These are phyloP conservation scores for Dryomyza anilis DNA, from an alignment of 2,888 invertebrate species.

Conservation along the genomic window DNA sequence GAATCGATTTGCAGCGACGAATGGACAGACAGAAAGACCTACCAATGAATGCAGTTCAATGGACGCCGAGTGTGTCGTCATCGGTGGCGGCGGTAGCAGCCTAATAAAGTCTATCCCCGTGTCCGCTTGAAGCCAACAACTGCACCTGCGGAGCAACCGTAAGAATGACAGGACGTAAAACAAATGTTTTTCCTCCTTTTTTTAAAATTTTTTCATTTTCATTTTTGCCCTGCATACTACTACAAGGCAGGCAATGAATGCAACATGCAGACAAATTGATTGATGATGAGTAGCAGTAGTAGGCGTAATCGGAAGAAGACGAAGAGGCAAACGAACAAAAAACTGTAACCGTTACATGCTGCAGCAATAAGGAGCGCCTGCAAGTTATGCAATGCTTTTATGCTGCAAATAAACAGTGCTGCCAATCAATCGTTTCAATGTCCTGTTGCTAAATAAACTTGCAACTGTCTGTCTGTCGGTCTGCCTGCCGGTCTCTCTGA, in stretches of 20 bases:
- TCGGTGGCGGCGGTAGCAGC: background rate
- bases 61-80: background rate
- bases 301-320: background rate
- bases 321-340: background rate
- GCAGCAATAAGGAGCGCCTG: background rate
- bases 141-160: background rate
- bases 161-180: no score
- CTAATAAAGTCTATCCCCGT: conserved; percentile 16
- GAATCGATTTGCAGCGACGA: conserved; percentile 2
- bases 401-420: conserved; percentile 6
- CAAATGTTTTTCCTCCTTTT: no score
- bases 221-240: no score
- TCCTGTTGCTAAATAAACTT: no score
- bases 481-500: no score
- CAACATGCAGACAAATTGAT: background rate
- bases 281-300: background rate
- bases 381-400: background rate
- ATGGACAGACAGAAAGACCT: background rate
- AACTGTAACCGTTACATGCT: background rate
- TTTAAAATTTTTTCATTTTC: no score
- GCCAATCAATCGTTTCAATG: no score
- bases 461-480: no score
- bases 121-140: conserved; percentile 12
- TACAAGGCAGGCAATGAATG: background rate
- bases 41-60: background rate